phyloP scores from a whole-genome alignment of 2,888 invertebrate species.

The Luperina nickerlii region DNA sequence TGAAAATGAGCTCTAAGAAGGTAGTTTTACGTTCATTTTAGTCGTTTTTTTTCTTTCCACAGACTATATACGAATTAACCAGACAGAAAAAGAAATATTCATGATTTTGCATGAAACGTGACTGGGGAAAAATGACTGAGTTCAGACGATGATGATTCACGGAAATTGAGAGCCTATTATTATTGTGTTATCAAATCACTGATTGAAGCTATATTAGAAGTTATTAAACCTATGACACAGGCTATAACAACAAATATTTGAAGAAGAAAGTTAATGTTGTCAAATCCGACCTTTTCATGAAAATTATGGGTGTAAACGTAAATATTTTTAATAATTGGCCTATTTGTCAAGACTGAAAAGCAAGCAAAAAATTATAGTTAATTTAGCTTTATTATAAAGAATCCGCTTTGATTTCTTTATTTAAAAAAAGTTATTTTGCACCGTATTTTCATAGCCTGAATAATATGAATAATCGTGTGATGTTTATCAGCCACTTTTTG shows the following conservation, averaged over 20 bases:
- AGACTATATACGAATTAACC: neutral
- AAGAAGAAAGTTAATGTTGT: constrained; percentile 21
- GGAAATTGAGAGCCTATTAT: neutral
- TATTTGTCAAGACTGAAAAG: constrained; percentile 26
- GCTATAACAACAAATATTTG: constrained; percentile 5
- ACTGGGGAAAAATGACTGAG: neutral
- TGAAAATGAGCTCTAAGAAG: constrained; percentile 11
- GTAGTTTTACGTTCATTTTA: constrained; percentile 34
- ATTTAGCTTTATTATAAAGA: constrained; percentile 23
- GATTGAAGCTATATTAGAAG: neutral
- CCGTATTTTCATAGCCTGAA: constrained; percentile 23
- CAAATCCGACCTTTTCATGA: constrained; percentile 42
- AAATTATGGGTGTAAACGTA: constrained; percentile 41
- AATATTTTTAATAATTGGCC: constrained; percentile 38
- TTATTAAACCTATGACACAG: neutral
- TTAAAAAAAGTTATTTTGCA: constrained; percentile 23
- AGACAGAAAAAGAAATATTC: neutral
- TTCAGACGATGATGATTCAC: constrained; percentile 1
- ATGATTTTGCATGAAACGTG: neutral
- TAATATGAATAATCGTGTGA: constrained; percentile 23
- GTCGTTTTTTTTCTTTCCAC: constrained; percentile 29
- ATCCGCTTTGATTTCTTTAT: constrained; percentile 29
- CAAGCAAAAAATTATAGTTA: constrained; percentile 3
- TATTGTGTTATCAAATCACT: neutral
- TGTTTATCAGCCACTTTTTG: constrained; percentile 7